Base-by-base conservation (phyloP, 2,113 vertebrate species). In the Gavialis gangeticus region DNA sequence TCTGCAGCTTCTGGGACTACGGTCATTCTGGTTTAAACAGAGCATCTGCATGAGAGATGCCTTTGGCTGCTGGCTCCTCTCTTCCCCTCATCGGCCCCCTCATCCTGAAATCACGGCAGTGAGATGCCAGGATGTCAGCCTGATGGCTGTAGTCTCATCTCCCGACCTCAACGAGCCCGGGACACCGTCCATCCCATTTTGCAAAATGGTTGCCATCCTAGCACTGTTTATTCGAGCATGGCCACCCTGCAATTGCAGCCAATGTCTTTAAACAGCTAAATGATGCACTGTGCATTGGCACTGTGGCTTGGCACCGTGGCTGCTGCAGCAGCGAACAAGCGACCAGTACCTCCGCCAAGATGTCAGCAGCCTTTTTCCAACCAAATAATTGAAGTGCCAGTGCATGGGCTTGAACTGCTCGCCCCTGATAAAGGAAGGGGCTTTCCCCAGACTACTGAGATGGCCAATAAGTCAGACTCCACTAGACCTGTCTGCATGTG, bases 191-290 rank as follows among this genome's bases (percentile, higher is more conserved):
- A 94, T 94, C 79, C 92, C 81, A 66, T 89, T 95, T 95, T 84
- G 80, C 82, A 90, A 78, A 91, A 76, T 57, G 87, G 75, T 67
- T 88, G 80, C 84, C 94, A 94, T 95, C 77, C 90, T 87, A 91
- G 77, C 21, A 62, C 86, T 85, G 91, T 57, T 96, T 79, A 94
- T 95, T 90, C 91, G 89, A 90, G 91, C 96, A 90, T 77, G 79
- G 79, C 58, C 90, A 67, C 34, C 62, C 87, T 90, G 28, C 92
- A 88, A 59, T 93, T 94, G 92, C 63, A 95, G 95, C 91, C 92
- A 92, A 95, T 90, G 87, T 91, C 89, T 93, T 91, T 90, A 79
- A 88, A 54, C 78, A 85, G 90, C 85, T 95, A 92, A 92, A 95
- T 58, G 85, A 94, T 86, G 91, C 87, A 46, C 46, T 46, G 46